phyloP scores from a whole-genome alignment of 2,888 invertebrate genomes.

The Eremobia ochroleuca region DNA sequence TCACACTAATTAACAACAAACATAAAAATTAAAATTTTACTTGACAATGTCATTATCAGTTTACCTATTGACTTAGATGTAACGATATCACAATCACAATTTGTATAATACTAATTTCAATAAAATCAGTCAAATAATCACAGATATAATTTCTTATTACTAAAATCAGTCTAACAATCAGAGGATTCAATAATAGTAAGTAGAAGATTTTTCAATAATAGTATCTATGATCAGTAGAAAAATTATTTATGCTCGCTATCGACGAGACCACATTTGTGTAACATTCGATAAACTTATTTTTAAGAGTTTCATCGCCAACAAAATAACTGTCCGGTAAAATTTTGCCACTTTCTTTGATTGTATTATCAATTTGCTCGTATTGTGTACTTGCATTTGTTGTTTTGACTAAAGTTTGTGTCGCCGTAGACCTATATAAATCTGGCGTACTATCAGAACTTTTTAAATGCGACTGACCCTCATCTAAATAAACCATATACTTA shows the following conservation, averaged over 20 bases:
- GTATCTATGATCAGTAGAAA: background rate
- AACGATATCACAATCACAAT: background rate
- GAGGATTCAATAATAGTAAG: conserved; percentile 22
- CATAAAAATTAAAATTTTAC: too few relatives aligned
- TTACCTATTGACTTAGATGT: too few relatives aligned
- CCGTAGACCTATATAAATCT: conserved; percentile 35
- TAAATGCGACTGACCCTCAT: conserved; percentile 26
- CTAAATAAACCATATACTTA: conserved; percentile 35
- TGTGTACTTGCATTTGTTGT: conserved; percentile 21
- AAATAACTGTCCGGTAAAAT: conserved; percentile 23
- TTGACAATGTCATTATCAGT: too few relatives aligned
- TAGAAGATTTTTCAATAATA: conserved; percentile 26
- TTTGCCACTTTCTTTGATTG: conserved; percentile 21
- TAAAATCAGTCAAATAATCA: conserved; percentile 26
- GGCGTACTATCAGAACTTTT: conserved; percentile 33
- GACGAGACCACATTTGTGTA: conserved; percentile 37
- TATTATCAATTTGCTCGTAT: conserved; percentile 21
- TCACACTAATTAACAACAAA: too few relatives aligned
- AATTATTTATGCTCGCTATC: conserved; percentile 20
- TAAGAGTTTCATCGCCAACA: conserved; percentile 26
- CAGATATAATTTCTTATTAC: conserved; percentile 18
- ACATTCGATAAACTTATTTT: conserved; percentile 25
- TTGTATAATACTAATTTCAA: conserved; percentile 2
- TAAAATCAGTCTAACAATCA: conserved; percentile 31
- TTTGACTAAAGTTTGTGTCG: conserved; percentile 28